These are phyloP conservation scores for Phenganax subtilis DNA, from an alignment of 92 coral and sea anemone species.

Conservation along the genomic window DNA sequence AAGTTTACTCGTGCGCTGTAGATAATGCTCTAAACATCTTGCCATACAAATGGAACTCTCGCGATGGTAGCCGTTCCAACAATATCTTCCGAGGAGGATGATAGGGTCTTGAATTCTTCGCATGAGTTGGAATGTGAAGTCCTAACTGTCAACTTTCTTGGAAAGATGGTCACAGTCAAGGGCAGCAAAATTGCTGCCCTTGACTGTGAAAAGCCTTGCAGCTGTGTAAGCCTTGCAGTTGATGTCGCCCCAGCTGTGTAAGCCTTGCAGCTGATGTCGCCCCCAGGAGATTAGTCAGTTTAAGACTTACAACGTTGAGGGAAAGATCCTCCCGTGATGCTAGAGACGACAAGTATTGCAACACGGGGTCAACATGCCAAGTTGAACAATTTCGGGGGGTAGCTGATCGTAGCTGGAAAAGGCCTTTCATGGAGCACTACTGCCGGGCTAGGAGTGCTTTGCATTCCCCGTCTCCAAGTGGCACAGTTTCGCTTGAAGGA, in stretches of 20 bases:
- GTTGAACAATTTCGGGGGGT: constrained; percentile 6
- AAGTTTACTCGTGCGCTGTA: constrained; percentile 11
- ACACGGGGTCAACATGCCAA: constrained; percentile 5
- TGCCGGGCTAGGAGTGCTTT: constrained; percentile 11
- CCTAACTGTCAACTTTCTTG: constrained; percentile 29
- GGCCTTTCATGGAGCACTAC: constrained; percentile 13
- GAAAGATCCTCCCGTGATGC: neutral
- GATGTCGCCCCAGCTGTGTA: too few relatives aligned
- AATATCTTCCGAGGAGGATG: constrained; percentile 40
- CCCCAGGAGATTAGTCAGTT: constrained; percentile 20
- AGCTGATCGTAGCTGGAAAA: constrained; percentile 16
- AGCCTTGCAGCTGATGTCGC: constrained; percentile 10
- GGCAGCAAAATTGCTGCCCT: neutral
- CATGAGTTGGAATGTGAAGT: constrained; percentile 37
- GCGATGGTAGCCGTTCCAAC: constrained; percentile 8
- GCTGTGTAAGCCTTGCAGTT: neutral
- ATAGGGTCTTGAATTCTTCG: constrained; percentile 33
- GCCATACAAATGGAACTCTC: constrained; percentile 19
- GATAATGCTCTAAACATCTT: constrained; percentile 18
- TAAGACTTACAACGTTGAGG: neutral
- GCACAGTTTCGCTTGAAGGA: constrained; percentile 27
- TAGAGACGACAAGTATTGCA: constrained; percentile 8
- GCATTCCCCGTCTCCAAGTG: constrained; percentile 26
- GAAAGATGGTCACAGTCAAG: constrained; percentile 13
- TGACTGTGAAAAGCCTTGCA: constrained; percentile 37